Conservation (phyloP, 2,113 vertebrate genomes). For the Sapayoa aenigma region DNA sequence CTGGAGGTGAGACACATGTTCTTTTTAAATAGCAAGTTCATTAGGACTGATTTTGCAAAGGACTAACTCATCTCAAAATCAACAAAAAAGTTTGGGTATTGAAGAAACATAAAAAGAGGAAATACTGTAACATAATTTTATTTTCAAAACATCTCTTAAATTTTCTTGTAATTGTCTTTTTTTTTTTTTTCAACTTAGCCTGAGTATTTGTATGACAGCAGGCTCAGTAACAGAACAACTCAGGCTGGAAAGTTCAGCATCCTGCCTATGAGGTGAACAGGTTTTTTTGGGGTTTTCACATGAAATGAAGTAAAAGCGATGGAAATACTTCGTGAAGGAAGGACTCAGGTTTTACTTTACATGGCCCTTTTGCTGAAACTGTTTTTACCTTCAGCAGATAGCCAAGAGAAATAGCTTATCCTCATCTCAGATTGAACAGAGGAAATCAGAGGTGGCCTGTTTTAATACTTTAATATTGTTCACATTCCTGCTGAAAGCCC, state of each 20-base stretch:
- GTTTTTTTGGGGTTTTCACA: neutral
- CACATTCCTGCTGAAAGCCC: neutral
- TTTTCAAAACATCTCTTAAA: neutral
- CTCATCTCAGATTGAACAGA: neutral
- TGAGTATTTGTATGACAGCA: neutral
- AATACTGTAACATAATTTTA: neutral
- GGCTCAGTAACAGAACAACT: neutral
- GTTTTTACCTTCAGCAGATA: neutral
- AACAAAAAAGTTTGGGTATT: neutral
- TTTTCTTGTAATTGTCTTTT: neutral
- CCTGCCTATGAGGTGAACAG: neutral
- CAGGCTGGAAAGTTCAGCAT: neutral
- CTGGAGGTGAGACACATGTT: neutral
- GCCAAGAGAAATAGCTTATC: neutral
- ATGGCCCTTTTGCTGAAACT: neutral
- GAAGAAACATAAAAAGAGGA: neutral
- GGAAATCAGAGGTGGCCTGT: neutral
- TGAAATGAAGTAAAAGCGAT: neutral
- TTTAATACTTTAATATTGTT: too few relatives aligned
- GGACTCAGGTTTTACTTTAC: neutral
- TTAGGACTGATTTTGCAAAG: neutral
- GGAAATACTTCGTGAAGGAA: neutral
- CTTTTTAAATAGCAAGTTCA: neutral
- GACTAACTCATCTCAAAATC: neutral
- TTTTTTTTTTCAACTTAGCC: neutral